Percentiles rank a stretch among this genome's conserved stretches.
Conservation (phyloP, 2,797 vertebrate genomes). For the Todus mexicanus region DNA sequence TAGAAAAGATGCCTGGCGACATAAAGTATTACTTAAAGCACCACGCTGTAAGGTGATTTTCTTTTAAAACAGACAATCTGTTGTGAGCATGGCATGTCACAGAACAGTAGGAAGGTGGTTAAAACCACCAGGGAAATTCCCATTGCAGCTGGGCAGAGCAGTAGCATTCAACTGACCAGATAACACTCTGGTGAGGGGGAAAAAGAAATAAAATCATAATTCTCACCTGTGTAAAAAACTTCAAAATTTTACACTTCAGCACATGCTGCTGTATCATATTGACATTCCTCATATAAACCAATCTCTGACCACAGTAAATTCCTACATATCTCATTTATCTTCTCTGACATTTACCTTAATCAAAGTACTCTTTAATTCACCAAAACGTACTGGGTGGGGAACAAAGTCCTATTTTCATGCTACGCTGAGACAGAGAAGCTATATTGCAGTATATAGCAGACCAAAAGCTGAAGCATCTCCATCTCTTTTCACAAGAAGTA, state of each 20-base stretch:
- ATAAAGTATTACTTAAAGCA: neutral
- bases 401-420: neutral
- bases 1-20: neutral
- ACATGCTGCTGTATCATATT: neutral
- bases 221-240: neutral
- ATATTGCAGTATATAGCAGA: neutral
- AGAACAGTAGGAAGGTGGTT: neutral
- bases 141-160: neutral
- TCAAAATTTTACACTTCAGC: neutral
- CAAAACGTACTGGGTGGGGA: neutral
- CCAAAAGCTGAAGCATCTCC: neutral
- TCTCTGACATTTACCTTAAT: neutral
- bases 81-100: neutral
- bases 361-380: neutral
- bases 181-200: neutral
- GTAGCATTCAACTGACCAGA: neutral
- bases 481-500: neutral
- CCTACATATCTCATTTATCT: neutral
- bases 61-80: neutral
- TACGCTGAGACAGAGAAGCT: neutral
- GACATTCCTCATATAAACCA: neutral
- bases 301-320: neutral
- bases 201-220: rapidly evolving
- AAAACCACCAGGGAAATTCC: neutral
- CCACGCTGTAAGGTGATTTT: neutral